Evolutionary conservation across 2,797 vertebrate genomes (phyloP), one percentile per base, ranked within the genome.

Genomic region (Taenioides sp.): DNA sequence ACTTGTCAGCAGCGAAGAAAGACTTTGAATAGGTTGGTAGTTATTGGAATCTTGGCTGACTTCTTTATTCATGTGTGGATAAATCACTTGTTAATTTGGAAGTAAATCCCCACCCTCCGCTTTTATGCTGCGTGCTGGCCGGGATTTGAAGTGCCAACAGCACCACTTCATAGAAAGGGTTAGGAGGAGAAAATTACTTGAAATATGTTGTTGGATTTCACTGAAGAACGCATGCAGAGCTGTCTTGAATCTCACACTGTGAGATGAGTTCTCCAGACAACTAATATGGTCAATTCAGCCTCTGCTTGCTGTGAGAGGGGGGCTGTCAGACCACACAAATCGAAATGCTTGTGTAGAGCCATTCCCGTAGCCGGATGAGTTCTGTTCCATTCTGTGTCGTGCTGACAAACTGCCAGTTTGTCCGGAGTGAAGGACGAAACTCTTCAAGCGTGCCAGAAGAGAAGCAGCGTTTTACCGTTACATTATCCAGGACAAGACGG

Each of bases 371-470:
- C 12, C 55, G 18, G 72, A 71, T 68, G 72, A 58, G 7, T 50
- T 69, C 71, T 75, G 75, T 69, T 83, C 79, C 68, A 60, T 54
- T 75, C 75, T 4, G 7, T 43, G 55, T 77, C 17, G 54, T 76
- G 77, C 60, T 62, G 18, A 62, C 18, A 11, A 28, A 81, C 81
- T 86, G 85, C 80, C 76, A 64, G 65, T 0, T 58, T 64, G 84
- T 86, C 83, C 81, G 77, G 65, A 28, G 5, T 78, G 82, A 88
- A 90, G 87, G 88, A 86, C 80, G 55, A 80, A 82, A 74, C 76
- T 43, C 62, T 37, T 22, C n/a, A 68, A 1, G 73, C 84, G 80
- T 81, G 86, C 86, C 90, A 91, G 70, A 87, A 34, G 77, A 84
- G 80, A 84, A 82, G 84, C 72, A 79, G 69, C 58, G 27, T 83